Percentiles rank a stretch among this genome's conserved stretches.
These are phyloP conservation scores for Brassicogethes aeneus DNA, from an alignment of 2,888 invertebrate species.

Conservation along the genomic window DNA sequence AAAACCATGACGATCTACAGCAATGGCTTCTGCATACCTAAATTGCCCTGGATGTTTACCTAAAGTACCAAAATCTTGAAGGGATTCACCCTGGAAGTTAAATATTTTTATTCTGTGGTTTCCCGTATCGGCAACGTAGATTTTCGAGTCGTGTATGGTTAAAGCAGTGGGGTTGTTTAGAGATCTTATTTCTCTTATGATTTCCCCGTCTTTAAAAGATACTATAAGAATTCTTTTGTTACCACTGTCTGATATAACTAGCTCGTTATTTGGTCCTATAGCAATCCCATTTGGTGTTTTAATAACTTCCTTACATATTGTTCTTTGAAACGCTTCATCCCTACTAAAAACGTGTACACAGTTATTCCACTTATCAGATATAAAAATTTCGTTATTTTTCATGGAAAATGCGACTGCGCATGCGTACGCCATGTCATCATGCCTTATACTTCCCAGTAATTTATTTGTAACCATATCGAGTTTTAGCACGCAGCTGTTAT, in stretches of 20 bases:
- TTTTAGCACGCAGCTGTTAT: slow-evolving; percentile 28
- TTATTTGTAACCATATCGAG: slow-evolving; percentile 34
- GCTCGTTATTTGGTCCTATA: slow-evolving; percentile 44
- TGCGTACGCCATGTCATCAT: slow-evolving; percentile 53
- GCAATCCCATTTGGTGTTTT: slow-evolving; percentile 68
- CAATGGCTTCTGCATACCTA: slow-evolving; percentile 63
- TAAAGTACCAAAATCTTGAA: slow-evolving; percentile 56
- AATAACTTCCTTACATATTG: slow-evolving; percentile 55
- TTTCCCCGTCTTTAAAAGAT: slow-evolving; percentile 49
- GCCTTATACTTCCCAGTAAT: slow-evolving; percentile 43
- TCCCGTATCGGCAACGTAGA: slow-evolving; percentile 59
- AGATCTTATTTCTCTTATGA: slow-evolving; percentile 38
- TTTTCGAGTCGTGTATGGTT: slow-evolving; percentile 47
- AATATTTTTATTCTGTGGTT: slow-evolving; percentile 56
- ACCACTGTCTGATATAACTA: slow-evolving; percentile 71
- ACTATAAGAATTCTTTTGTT: slow-evolving; percentile 60
- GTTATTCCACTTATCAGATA: slow-evolving; percentile 61
- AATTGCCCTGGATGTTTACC: slow-evolving; percentile 62
- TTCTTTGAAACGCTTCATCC: slow-evolving; percentile 50
- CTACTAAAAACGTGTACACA: slow-evolving; percentile 60
- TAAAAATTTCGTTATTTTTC: slow-evolving; percentile 48
- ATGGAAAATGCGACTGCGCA: slow-evolving; percentile 52
- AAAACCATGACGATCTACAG: slow-evolving; percentile 63
- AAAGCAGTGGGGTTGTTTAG: slow-evolving; percentile 66
- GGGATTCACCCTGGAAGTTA: slow-evolving; percentile 46